Evolutionary conservation across 1,140 invertebrate genomes (phyloP).

Genomic region (Neuroterus valhalla): DNA sequence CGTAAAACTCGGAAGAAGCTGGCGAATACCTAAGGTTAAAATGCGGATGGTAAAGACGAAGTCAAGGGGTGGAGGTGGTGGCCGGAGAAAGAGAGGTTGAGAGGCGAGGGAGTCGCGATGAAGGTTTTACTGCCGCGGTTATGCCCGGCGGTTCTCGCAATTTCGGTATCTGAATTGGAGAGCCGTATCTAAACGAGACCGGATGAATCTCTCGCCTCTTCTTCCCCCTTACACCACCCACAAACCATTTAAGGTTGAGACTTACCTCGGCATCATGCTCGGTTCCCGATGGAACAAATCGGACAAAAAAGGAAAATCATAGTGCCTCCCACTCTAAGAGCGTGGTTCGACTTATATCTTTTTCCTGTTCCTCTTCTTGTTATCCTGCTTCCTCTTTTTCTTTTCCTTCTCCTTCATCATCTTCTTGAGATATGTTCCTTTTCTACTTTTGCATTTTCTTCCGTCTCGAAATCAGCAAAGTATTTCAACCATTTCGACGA

Average conservation of each 20-base stretch:
- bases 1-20: slow-evolving; percentile 37
- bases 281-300: slow-evolving; percentile 40
- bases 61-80: slow-evolving; percentile 37
- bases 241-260: slow-evolving; percentile 27
- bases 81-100: slow-evolving; percentile 33
- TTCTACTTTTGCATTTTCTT: slow-evolving; percentile 43
- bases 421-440: no score
- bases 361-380: not conserved
- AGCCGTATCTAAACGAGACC: slow-evolving; percentile 45
- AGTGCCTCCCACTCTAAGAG: slow-evolving; percentile 35
- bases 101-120: slow-evolving; percentile 46
- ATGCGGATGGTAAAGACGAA: slow-evolving; percentile 41
- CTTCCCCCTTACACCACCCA: slow-evolving; percentile 29
- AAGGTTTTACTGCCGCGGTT: slow-evolving; percentile 47
- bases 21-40: slow-evolving; percentile 44
- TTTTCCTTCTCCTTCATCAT: no score
- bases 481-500: slow-evolving; percentile 28
- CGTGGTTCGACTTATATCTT: slow-evolving; percentile 31
- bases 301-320: slow-evolving; percentile 13
- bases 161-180: slow-evolving; percentile 45
- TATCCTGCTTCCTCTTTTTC: no score
- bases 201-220: slow-evolving; percentile 33
- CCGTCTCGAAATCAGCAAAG: slow-evolving; percentile 46
- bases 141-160: slow-evolving; percentile 44
- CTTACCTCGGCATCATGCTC: slow-evolving; percentile 34